Evolutionary conservation across 2,797 vertebrate species (phyloP).

Genomic region (Synanceia verrucosa): DNA sequence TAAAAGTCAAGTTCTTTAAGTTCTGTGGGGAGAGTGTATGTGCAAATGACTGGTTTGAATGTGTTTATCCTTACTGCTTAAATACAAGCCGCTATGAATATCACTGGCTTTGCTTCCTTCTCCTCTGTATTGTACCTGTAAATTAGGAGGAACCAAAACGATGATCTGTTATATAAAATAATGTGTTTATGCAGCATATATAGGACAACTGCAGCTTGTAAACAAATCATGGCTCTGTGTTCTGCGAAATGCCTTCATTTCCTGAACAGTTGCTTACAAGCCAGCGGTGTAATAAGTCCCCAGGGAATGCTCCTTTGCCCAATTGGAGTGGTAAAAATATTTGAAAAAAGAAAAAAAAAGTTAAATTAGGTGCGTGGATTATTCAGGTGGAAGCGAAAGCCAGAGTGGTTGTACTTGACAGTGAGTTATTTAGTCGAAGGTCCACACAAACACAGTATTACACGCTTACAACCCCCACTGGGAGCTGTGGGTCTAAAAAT

Average conservation of each 20-base stretch:
- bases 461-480: slow-evolving; percentile 81
- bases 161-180: slow-evolving; percentile 28
- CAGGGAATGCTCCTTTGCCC: slow-evolving; percentile 51
- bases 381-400: slow-evolving; percentile 72
- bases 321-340: slow-evolving; percentile 56
- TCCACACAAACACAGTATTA: slow-evolving; percentile 81
- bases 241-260: slow-evolving; percentile 72
- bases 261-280: slow-evolving; percentile 65
- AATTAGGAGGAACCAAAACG: slow-evolving; percentile 6
- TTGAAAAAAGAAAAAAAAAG: slow-evolving; percentile 43
- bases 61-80: background rate
- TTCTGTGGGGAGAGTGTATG: background rate
- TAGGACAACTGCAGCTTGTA: slow-evolving; percentile 61
- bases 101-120: background rate
- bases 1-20: background rate
- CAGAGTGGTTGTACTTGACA: slow-evolving; percentile 76
- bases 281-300: slow-evolving; percentile 69
- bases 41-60: background rate
- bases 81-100: background rate
- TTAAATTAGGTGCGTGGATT: slow-evolving; percentile 73
- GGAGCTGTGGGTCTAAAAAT: slow-evolving; percentile 84
- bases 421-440: slow-evolving; percentile 84
- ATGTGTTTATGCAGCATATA: slow-evolving; percentile 49
- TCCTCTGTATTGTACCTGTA: slow-evolving; percentile 22
- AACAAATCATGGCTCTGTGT: slow-evolving; percentile 65